Conservation (phyloP, 2,113 vertebrate species). For the Semicossyphus pulcher region DNA sequence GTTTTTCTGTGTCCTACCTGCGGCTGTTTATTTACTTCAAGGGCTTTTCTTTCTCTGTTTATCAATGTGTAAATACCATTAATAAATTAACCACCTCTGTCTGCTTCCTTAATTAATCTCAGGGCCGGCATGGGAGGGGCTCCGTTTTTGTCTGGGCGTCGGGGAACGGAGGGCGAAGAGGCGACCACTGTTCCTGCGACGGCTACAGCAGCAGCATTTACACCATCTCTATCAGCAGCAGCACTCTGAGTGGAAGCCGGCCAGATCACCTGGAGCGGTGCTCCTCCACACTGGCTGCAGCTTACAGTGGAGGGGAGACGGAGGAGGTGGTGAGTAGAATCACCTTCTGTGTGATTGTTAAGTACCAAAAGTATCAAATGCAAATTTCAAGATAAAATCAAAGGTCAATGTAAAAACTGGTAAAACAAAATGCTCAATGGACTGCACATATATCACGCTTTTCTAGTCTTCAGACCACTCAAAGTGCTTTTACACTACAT, state of each 20-base stretch:
- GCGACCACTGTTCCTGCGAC: conserved; percentile 94
- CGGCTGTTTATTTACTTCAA: conserved; percentile 48
- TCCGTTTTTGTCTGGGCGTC: conserved; percentile 95
- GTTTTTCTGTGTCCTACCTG: conserved; percentile 35
- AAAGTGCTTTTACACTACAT: no score
- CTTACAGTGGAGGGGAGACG: conserved; percentile 87
- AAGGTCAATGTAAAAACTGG: no score
- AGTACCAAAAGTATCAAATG: no score
- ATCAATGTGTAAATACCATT: conserved; percentile 50
- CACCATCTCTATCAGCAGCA: conserved; percentile 93
- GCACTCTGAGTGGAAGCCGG: conserved; percentile 82
- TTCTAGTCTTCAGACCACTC: no score
- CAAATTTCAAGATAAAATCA: no score
- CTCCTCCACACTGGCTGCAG: conserved; percentile 90
- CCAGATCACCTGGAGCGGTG: conserved; percentile 93
- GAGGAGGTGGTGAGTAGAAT: conserved; percentile 86
- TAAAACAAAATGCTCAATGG: no score
- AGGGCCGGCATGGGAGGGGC: conserved; percentile 90
- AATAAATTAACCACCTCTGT: conserved; percentile 43
- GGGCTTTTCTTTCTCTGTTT: conserved; percentile 19
- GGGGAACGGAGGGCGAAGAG: conserved; percentile 89
- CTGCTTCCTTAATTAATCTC: conserved; percentile 37
- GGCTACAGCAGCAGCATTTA: conserved; percentile 97
- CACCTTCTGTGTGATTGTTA: background rate
- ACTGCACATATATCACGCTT: no score